Evolutionary conservation across 1,140 invertebrate genomes (phyloP).

Genomic region (Conus ventricosus): DNA sequence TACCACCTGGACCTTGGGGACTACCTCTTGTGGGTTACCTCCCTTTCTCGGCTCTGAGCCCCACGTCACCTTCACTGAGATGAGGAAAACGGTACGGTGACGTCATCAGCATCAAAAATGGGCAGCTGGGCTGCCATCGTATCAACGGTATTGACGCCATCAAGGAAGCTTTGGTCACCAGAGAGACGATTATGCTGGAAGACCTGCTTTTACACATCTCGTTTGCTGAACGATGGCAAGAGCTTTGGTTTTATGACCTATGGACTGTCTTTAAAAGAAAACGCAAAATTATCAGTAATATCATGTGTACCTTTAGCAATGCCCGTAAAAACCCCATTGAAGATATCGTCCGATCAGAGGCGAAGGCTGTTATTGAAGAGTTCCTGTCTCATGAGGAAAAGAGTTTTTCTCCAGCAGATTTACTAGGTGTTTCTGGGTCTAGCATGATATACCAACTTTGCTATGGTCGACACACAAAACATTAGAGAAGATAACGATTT

Average conservation of each 20-base stretch:
- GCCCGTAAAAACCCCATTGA: constrained; percentile 33
- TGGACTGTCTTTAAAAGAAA: constrained; percentile 38
- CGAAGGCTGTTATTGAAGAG: constrained; percentile 26
- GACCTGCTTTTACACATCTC: constrained; percentile 47
- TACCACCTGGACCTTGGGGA: too few relatives aligned
- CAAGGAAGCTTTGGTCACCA: constrained; percentile 47
- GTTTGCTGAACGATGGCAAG: constrained; percentile 31
- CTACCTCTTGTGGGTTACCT: too few relatives aligned
- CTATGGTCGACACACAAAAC: constrained; percentile 41
- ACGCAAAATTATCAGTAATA: constrained; percentile 43
- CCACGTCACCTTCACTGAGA: constrained; percentile 27
- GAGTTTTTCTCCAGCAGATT: constrained; percentile 43
- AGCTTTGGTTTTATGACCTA: constrained; percentile 34
- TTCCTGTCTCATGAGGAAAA: constrained; percentile 31
- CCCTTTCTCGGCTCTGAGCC: constrained; percentile 44
- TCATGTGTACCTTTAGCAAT: constrained; percentile 41
- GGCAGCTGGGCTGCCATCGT: constrained; percentile 54
- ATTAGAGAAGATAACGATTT: constrained; percentile 35
- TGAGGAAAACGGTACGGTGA: constrained; percentile 53
- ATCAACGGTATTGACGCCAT: constrained; percentile 51
- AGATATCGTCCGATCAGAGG: constrained; percentile 42
- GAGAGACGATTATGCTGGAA: constrained; percentile 50
- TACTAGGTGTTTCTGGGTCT: constrained; percentile 33
- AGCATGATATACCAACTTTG: constrained; percentile 54
- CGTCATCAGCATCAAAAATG: constrained; percentile 53